A percentile compares a stretch with the other conserved stretches of the same genome.
These are phyloP conservation scores for Pollimyrus isidori DNA, from an alignment of 2,113 vertebrate genomes.

Conservation along the genomic window DNA sequence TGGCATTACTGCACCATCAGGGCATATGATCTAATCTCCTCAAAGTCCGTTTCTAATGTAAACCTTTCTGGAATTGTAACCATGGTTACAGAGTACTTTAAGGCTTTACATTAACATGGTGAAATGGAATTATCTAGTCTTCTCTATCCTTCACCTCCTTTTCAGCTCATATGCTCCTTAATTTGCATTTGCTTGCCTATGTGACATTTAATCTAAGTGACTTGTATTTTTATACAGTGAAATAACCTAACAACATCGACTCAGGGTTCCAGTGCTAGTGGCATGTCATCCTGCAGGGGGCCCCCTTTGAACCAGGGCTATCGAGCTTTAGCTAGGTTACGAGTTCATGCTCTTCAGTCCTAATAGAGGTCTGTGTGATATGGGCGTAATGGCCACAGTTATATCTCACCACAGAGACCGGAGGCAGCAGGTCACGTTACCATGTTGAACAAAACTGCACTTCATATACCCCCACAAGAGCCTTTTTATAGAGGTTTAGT, in stretches of 20 bases:
- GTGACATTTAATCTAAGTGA: neutral
- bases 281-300: neutral
- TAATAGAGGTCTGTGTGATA: neutral
- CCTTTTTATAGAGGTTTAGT: neutral
- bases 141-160: neutral
- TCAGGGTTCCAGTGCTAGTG: neutral
- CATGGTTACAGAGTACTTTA: conserved; percentile 6
- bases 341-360: neutral
- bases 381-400: neutral
- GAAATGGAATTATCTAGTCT: neutral
- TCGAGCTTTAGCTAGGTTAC: neutral
- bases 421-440: neutral
- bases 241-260: neutral
- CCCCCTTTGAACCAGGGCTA: neutral
- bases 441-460: neutral
- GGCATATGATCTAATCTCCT: neutral
- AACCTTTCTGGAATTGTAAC: neutral
- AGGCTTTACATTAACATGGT: neutral
- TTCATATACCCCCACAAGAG: neutral
- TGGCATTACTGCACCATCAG: neutral
- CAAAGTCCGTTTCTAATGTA: neutral
- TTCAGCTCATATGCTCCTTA: neutral
- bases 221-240: neutral
- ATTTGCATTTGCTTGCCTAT: neutral
- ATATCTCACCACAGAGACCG: neutral